Base-by-base conservation (phyloP, 2,113 vertebrate species). In the Salvelinus alpinus region DNA sequence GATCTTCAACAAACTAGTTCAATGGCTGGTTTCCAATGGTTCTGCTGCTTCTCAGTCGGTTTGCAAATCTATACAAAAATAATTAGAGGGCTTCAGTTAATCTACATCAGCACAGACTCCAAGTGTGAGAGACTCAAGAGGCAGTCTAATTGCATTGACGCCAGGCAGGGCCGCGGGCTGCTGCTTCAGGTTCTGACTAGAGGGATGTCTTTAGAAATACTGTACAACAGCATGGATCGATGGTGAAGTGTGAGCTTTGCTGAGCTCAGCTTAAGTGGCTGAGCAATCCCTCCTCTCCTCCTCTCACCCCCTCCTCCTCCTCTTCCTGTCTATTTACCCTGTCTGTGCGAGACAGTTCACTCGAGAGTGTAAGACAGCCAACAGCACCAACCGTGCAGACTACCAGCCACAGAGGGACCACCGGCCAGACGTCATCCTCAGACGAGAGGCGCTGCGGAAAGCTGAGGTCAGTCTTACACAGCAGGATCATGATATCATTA, bases 391-490 rank as follows among this genome's bases (percentile, higher is more conserved):
- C 78, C 84, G 77, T 22, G 67, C 78, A 29, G 91, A 93, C 90
- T 91, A 90, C 85, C 72, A n/a, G 73, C 86, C 89, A 62, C 88
- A 88, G 69, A 72, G 83, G 84, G 85, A 89, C 77, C 78, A 81
- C 83, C 73, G 75, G 76, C 87, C 91, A 54, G 90, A 93, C 81
- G 68, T 80, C 76, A 86, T 64, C 59, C 78, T 84, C 78, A 87
- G 87, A 71, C 83, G 88, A 84, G 81, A 57, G 31, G 86, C 82
- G 64, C 76, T 83, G 77, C 90, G 83, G 74, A 90, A 87, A 90
- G 84, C 91, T 78, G 91, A 94, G 92, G 93, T 94, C 86, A 90
- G 87, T 74, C 76, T 72, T 79, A 76, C 82, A 80, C 80, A 70
- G 74, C 68, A 54, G 16, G 16, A 14, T 54, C 12, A 54, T 54